These are phyloP conservation scores for Peromyscus melanophrys DNA, from an alignment of 2,797 vertebrate species.

Conservation along the genomic window DNA sequence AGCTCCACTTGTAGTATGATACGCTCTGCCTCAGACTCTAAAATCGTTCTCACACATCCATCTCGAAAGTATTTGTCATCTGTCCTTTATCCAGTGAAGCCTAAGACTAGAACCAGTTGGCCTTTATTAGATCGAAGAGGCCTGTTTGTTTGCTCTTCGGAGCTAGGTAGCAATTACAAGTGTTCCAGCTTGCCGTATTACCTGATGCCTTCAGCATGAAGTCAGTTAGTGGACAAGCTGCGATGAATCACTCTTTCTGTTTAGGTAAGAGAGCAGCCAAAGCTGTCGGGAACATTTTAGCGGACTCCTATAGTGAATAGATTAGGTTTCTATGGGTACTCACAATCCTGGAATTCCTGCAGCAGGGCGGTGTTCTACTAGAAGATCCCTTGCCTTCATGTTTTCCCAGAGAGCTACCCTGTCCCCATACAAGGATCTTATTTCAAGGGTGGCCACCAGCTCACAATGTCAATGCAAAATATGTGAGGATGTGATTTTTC, in stretches of 20 bases:
- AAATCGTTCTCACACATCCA: constrained; percentile 81
- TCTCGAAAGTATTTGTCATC: constrained; percentile 88
- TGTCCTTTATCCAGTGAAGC: constrained; percentile 75
- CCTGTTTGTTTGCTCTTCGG: constrained; percentile 88
- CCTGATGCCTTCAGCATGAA: constrained; percentile 87
- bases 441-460: constrained; percentile 59
- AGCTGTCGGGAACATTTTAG: constrained; percentile 85
- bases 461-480: constrained; percentile 69
- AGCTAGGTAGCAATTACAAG: constrained; percentile 87
- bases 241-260: constrained; percentile 89
- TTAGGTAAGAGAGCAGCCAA: constrained; percentile 88
- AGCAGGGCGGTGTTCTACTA: constrained; percentile 80
- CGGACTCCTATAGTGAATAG: constrained; percentile 78
- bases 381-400: constrained; percentile 31
- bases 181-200: constrained; percentile 84
- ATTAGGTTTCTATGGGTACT: constrained; percentile 86
- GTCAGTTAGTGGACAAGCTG: constrained; percentile 79
- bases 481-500: constrained; percentile 67
- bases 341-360: constrained; percentile 71
- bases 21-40: constrained; percentile 77
- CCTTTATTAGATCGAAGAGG: constrained; percentile 78
- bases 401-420: constrained; percentile 72
- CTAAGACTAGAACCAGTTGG: constrained; percentile 84
- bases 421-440: constrained; percentile 70
- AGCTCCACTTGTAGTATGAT: constrained; percentile 81